Conservation (phyloP, 2,113 vertebrate genomes). For the Pluvianellus socialis region DNA sequence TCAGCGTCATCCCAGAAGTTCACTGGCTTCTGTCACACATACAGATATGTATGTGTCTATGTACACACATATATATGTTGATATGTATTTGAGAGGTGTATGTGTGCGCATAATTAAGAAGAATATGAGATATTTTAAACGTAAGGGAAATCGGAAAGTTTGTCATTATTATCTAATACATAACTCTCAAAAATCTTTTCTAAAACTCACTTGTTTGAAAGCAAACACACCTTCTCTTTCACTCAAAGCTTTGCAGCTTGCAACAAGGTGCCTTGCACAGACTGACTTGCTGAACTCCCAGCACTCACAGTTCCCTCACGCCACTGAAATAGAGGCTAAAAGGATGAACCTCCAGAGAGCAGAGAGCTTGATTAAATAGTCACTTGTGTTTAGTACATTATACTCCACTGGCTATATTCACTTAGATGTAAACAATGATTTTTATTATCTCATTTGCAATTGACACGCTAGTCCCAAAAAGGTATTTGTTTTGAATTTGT, state of each 20-base stretch:
- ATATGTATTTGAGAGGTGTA: background rate
- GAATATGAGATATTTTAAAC: background rate
- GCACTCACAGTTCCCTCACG: background rate
- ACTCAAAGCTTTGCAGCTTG: background rate
- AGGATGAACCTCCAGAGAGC: background rate
- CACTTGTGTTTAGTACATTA: background rate
- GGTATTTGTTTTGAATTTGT: slow-evolving; percentile 94
- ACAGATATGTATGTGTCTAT: accelerated
- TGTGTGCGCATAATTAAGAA: background rate
- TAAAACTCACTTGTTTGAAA: background rate
- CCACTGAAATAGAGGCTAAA: background rate
- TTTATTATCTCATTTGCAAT: slow-evolving; percentile 72
- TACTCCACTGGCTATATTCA: background rate
- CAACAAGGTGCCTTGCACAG: background rate
- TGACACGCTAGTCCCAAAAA: slow-evolving; percentile 92
- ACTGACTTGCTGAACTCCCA: background rate
- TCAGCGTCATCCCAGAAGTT: background rate
- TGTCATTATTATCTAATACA: background rate
- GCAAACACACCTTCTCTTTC: background rate
- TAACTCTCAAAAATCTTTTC: background rate
- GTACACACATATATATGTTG: background rate
- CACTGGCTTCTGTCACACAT: background rate
- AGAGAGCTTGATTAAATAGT: background rate
- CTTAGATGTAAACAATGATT: slow-evolving; percentile 43
- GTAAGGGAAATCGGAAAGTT: background rate